These are phyloP conservation scores for Clunio marinus DNA, from an alignment of 2,888 invertebrate genomes.

Conservation along the genomic window DNA sequence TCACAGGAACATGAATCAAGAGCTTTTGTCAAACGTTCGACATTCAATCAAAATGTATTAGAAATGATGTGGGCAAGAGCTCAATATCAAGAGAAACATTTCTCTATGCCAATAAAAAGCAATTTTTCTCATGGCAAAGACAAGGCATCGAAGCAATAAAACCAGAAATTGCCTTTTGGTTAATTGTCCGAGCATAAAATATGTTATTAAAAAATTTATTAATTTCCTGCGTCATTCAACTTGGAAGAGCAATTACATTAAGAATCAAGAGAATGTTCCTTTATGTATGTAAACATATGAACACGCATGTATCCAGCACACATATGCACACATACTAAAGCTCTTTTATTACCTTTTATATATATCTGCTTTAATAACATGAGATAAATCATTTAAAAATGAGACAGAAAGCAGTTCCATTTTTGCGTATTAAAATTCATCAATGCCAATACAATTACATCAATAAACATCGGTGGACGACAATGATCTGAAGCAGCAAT, in stretches of 20 bases:
- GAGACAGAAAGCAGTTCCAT: background rate
- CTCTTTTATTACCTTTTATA: too few species aligned
- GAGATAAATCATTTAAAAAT: conserved; percentile 11
- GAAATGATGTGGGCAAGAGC: background rate
- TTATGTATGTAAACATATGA: background rate
- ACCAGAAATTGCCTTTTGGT: background rate
- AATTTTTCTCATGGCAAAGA: background rate
- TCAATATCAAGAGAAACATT: too few species aligned
- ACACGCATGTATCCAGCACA: background rate
- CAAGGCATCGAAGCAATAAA: background rate
- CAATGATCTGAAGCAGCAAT: too few species aligned
- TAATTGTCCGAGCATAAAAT: conserved; percentile 32
- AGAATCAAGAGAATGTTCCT: background rate
- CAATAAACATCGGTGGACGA: background rate
- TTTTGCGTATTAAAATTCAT: conserved; percentile 23
- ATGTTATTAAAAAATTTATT: conserved; percentile 34
- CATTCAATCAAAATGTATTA: background rate
- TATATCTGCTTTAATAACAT: conserved; percentile 6
- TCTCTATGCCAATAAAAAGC: conserved; percentile 29
- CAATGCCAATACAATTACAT: background rate
- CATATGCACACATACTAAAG: background rate
- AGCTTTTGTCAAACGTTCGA: conserved; percentile 5
- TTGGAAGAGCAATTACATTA: background rate
- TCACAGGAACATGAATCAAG: too few species aligned
- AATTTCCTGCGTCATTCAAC: conserved; percentile 26